Percentiles rank a stretch among this genome's conserved stretches.
These are phyloP conservation scores for Macquaria australasica DNA, from an alignment of 2,113 vertebrate species.

Conservation along the genomic window DNA sequence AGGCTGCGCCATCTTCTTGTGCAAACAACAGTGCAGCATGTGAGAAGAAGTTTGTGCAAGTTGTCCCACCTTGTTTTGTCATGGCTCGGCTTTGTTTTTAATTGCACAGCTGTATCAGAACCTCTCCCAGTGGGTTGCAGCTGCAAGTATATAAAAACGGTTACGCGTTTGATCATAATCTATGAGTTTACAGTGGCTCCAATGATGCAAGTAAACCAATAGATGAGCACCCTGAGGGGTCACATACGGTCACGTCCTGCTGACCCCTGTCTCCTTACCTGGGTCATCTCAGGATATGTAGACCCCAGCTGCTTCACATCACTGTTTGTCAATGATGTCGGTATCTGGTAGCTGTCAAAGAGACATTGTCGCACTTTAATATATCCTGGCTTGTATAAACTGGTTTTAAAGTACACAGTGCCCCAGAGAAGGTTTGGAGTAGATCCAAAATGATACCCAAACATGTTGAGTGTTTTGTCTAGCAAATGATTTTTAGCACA, in stretches of 20 bases:
- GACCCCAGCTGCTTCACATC: background rate
- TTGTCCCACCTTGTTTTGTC: background rate
- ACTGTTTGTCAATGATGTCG: background rate
- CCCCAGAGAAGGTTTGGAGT: background rate
- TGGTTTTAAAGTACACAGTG: slow-evolving; percentile 33
- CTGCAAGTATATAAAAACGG: background rate
- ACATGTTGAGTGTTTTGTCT: slow-evolving; percentile 7
- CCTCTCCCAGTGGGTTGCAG: background rate
- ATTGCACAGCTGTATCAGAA: background rate
- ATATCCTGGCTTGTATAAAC: slow-evolving; percentile 34
- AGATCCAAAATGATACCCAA: background rate
- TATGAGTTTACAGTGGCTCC: background rate
- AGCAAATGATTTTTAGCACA: background rate
- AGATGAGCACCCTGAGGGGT: background rate
- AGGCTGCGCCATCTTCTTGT: slow-evolving; percentile 18
- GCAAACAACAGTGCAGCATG: slow-evolving; percentile 18
- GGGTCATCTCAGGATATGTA: slow-evolving; percentile 3
- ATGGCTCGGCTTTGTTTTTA: background rate
- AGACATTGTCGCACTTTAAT: background rate
- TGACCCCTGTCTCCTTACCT: background rate
- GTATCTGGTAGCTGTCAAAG: slow-evolving; percentile 43
- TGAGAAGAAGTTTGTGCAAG: background rate
- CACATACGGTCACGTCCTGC: background rate
- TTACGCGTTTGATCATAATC: background rate
- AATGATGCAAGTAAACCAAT: background rate